Evolutionary conservation across 2,113 vertebrate genomes (phyloP), one percentile per base, ranked within the genome.

Genomic region (Brachypodius melanocephalos): DNA sequence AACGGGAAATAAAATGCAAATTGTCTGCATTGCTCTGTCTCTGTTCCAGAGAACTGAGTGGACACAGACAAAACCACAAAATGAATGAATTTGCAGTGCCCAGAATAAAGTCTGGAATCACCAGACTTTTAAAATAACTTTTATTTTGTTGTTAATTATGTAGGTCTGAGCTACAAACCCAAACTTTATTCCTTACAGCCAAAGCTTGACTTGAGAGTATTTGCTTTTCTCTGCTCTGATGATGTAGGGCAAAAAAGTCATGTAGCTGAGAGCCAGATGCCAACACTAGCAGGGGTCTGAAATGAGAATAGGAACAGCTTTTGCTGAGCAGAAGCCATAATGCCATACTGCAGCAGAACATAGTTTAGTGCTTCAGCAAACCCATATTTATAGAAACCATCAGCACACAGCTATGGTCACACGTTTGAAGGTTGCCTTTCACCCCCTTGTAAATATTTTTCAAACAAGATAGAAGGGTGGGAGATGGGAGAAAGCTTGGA

Each of bases 391-490:
- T 92, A 93, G 90, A 89, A 90, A 95, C 71, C 88, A 36, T 72
- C 81, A 45, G 58, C 82, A 82, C 63, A 51, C 81, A 79, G 86
- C 67, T 84, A 86, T 58, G 68, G 89, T 89, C 83, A 90, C 86
- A 40, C 74, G 12, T 95, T 73, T 95, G 81, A 91, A 93, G 93
- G 93, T 57, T 95, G 93, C 89, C 81, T 89, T 95, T 94, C 86
- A 93, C 66, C 76, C 83, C 68, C 65, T 72, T 88, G 90, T 92
- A 94, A 94, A 96, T 93, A 92, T 94, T 96, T 95, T 81, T 96
- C 85, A 93, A 93, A 94, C 77, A 92, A 93, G 84, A 74, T 24
- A 54, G 75, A 74, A n/a, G 59, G 91, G 89, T 95, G 89, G 91
- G 95, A 95, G 89, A 92, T 84, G 49, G 59, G 46, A 89, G 78